A percentile compares a stretch with the other conserved stretches of the same genome.
These are phyloP conservation scores for Potorous gilbertii DNA, from an alignment of 2,797 vertebrate species.

Conservation along the genomic window DNA sequence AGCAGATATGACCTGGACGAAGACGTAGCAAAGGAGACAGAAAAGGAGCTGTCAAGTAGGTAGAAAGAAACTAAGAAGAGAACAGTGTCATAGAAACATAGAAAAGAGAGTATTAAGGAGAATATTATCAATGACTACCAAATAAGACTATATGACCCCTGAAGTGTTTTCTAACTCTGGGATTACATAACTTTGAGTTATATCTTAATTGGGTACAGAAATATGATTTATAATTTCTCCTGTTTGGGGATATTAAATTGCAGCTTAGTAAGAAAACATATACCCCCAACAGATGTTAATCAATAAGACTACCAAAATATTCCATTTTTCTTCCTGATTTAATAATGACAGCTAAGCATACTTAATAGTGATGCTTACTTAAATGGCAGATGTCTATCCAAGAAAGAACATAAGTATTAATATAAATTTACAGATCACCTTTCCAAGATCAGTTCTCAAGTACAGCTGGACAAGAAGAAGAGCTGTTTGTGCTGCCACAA, in stretches of 20 bases:
- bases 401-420: not conserved
- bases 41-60: not conserved
- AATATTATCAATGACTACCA: not conserved
- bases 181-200: not conserved
- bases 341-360: constrained; percentile 13
- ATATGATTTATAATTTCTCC: constrained; percentile 18
- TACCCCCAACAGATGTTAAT: constrained; percentile 45
- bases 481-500: not conserved
- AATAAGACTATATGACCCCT: not conserved
- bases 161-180: not conserved
- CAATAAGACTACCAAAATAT: constrained; percentile 40
- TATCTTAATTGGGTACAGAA: constrained; percentile 23
- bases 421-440: constrained; percentile 35
- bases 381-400: constrained; percentile 11
- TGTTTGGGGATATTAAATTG: not conserved
- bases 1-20: not conserved
- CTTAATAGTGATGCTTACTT: constrained; percentile 4
- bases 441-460: not conserved
- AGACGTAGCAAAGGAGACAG: not conserved
- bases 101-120: not conserved
- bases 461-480: not conserved
- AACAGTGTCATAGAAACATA: not conserved
- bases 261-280: constrained; percentile 60
- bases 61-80: not conserved
- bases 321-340: constrained; percentile 41